A percentile compares a stretch with the other conserved stretches of the same genome.
Evolutionary conservation across 2,888 invertebrate genomes (phyloP).

Genomic region (Drosophila emarginata): DNA sequence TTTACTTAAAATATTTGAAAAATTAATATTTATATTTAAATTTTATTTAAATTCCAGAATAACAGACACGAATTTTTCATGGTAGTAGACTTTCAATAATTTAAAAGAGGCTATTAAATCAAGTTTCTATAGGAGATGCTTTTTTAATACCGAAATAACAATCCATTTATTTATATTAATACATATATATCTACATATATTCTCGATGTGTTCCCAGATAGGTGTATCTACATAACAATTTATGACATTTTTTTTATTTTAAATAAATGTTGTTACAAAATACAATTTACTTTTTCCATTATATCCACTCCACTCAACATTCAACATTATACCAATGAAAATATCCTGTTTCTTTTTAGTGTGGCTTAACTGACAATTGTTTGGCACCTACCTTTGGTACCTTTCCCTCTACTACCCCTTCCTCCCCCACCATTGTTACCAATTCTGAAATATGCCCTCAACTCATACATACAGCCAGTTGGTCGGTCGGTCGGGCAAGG

Average conservation of each 20-base stretch:
- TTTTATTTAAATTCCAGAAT: too few species aligned
- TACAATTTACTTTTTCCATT: slow-evolving; percentile 5
- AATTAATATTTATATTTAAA: too few species aligned
- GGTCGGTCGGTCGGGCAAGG: slow-evolving; percentile 15
- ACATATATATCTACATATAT: neutral
- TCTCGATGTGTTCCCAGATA: neutral
- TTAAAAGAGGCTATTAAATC: neutral
- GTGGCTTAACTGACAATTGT: slow-evolving; percentile 52
- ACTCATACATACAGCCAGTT: neutral
- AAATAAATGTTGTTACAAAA: slow-evolving; percentile 3
- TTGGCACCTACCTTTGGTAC: slow-evolving; percentile 24
- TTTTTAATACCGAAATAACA: neutral
- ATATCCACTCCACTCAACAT: neutral
- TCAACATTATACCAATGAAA: slow-evolving; percentile 9
- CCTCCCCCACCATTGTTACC: neutral
- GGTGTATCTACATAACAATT: neutral
- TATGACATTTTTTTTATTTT: neutral
- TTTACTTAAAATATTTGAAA: too few species aligned
- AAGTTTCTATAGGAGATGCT: neutral
- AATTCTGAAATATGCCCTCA: neutral
- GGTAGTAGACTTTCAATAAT: too few species aligned
- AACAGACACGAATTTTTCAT: too few species aligned
- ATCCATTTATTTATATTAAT: neutral
- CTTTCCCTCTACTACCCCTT: neutral
- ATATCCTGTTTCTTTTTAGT: slow-evolving; percentile 35